Conservation (phyloP, 1,140 invertebrate genomes). For the Cryptotermes secundus region DNA sequence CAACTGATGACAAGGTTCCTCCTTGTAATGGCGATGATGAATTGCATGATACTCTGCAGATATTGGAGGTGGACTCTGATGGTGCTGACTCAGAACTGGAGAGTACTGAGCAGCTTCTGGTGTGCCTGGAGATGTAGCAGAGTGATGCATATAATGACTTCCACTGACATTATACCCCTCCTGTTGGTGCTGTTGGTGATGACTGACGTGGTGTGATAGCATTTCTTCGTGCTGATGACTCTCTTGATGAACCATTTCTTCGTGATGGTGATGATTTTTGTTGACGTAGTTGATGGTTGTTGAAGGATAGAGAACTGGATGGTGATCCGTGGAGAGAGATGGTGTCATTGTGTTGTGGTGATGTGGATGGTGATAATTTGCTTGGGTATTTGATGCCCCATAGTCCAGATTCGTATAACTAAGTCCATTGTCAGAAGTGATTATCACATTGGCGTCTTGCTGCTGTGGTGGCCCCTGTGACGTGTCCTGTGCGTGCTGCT, state of each 20-base stretch:
- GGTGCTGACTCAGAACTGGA: constrained; percentile 39
- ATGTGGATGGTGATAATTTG: neutral
- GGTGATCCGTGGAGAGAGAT: constrained; percentile 42
- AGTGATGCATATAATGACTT: constrained; percentile 4
- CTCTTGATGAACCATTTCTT: constrained; percentile 34
- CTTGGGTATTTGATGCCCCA: constrained; percentile 35
- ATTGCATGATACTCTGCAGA: constrained; percentile 43
- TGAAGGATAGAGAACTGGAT: constrained; percentile 36
- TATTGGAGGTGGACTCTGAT: constrained; percentile 41
- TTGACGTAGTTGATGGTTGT: constrained; percentile 42
- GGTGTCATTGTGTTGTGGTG: constrained; percentile 38
- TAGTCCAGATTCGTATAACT: constrained; percentile 91
- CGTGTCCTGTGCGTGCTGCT: neutral
- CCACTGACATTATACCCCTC: constrained; percentile 35
- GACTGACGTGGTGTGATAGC: constrained; percentile 38
- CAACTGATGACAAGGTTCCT: constrained; percentile 40
- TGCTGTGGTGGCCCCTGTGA: neutral
- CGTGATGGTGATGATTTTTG: constrained; percentile 42
- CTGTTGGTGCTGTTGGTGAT: constrained; percentile 45
- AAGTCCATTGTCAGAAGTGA: constrained; percentile 79
- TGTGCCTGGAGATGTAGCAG: neutral
- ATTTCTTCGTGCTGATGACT: constrained; percentile 37
- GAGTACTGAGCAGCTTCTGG: constrained; percentile 30
- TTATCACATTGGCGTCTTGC: constrained; percentile 48
- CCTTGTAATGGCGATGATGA: constrained; percentile 46